Evolutionary conservation across 2,113 vertebrate genomes (phyloP).

Genomic region (Prinia subflava): DNA sequence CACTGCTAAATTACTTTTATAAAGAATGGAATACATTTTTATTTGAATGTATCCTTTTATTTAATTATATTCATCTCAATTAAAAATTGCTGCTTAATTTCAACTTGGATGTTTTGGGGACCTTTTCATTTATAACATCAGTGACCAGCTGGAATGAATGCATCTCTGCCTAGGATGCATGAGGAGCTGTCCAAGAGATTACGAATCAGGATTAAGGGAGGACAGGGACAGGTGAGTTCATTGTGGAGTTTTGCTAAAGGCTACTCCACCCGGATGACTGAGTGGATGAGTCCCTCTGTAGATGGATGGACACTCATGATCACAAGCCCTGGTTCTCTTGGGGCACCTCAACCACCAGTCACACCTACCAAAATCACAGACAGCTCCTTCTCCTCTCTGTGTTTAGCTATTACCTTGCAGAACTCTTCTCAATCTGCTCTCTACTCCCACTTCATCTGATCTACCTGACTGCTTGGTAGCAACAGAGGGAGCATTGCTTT

Average conservation of each 20-base stretch:
- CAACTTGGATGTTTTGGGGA: no score
- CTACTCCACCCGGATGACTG: fast-evolving
- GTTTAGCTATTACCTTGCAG: not conserved
- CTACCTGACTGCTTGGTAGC: not conserved
- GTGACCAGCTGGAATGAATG: not conserved
- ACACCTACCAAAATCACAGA: not conserved
- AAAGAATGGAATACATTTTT: no score
- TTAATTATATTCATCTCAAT: no score
- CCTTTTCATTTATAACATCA: no score
- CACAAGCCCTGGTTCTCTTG: not conserved
- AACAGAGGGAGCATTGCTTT: not conserved
- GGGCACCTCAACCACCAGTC: not conserved
- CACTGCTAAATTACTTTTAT: no score
- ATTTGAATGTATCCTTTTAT: no score
- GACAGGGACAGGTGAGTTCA: not conserved
- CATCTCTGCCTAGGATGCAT: not conserved
- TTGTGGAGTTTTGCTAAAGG: not conserved
- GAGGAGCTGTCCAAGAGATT: not conserved
- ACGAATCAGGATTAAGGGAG: not conserved
- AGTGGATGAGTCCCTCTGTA: not conserved
- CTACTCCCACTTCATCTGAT: not conserved
- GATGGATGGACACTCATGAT: no score
- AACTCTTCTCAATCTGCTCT: not conserved
- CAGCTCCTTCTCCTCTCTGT: not conserved
- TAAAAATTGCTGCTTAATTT: no score